Evolutionary conservation across 2,888 invertebrate genomes (phyloP).

Genomic region (Zhuqinia jingwanae): DNA sequence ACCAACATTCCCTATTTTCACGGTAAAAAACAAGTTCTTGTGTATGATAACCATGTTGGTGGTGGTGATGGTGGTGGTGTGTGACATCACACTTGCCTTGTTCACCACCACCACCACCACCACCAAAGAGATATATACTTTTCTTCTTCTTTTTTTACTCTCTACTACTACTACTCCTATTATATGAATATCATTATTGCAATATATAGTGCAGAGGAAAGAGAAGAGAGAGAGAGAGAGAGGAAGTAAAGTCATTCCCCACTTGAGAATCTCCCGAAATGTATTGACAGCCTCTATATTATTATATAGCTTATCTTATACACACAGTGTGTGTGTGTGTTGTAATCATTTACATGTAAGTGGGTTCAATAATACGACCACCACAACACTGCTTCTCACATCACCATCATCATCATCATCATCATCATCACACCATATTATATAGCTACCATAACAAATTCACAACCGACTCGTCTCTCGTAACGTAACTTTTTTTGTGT

Average conservation of each 20-base stretch:
- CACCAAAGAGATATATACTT: background rate
- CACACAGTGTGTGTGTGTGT: too few relatives aligned
- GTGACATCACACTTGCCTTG: constrained; percentile 38
- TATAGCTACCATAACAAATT: constrained; percentile 18
- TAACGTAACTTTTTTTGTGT: too few relatives aligned
- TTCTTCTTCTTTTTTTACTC: background rate
- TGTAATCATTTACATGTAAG: constrained; percentile 47
- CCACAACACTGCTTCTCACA: constrained; percentile 17
- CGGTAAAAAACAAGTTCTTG: too few relatives aligned
- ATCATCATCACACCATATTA: constrained; percentile 38
- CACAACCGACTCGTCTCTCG: background rate
- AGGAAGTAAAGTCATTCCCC: too few relatives aligned
- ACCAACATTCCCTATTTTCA: constrained; percentile 26
- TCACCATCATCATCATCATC: constrained; percentile 23
- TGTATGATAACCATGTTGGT: too few relatives aligned
- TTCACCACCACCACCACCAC: constrained; percentile 7
- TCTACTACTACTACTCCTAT: background rate
- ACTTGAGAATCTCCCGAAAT: background rate
- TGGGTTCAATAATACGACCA: constrained; percentile 47
- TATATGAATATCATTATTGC: background rate
- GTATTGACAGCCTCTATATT: constrained; percentile 36
- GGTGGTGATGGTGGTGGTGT: too few relatives aligned
- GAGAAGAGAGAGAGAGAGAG: too few relatives aligned
- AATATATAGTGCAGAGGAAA: too few relatives aligned
- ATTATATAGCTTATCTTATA: constrained; percentile 39